Evolutionary conservation across 2,888 invertebrate genomes (phyloP).

Genomic region (Cremastinae sp.): DNA sequence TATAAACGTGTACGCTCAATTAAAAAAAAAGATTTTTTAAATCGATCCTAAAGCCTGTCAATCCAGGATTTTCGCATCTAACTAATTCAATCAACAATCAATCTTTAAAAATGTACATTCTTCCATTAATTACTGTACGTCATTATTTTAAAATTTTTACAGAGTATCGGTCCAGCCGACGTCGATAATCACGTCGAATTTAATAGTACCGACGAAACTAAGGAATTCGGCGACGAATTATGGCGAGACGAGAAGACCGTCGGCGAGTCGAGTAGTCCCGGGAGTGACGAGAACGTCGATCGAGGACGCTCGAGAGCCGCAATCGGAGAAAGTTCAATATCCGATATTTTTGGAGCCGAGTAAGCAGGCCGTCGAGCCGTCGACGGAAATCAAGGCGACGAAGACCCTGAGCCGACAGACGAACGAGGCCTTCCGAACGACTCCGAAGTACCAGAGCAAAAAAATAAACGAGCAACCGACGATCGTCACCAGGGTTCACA

Average conservation of each 20-base stretch:
- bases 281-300: slow-evolving; percentile 60
- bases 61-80: not conserved
- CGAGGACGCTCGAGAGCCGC: slow-evolving; percentile 64
- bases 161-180: slow-evolving; percentile 73
- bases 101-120: slow-evolving; percentile 2
- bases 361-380: slow-evolving; percentile 66
- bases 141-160: no score
- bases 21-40: no score
- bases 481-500: slow-evolving; percentile 66
- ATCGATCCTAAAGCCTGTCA: no score
- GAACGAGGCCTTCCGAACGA: slow-evolving; percentile 40
- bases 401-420: slow-evolving; percentile 67
- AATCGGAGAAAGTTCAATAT: slow-evolving; percentile 68
- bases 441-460: no score
- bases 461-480: no score
- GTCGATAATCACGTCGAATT: slow-evolving; percentile 68
- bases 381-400: slow-evolving; percentile 71
- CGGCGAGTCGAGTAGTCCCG: slow-evolving; percentile 57
- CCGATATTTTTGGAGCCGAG: slow-evolving; percentile 74
- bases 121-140: no score
- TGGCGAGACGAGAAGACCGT: slow-evolving; percentile 64
- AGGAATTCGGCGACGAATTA: slow-evolving; percentile 66
- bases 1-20: no score
- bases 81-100: not conserved
- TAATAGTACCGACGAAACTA: slow-evolving; percentile 70